These are phyloP conservation scores for Thunnus albacares DNA, from an alignment of 2,797 vertebrate genomes.

Conservation along the genomic window DNA sequence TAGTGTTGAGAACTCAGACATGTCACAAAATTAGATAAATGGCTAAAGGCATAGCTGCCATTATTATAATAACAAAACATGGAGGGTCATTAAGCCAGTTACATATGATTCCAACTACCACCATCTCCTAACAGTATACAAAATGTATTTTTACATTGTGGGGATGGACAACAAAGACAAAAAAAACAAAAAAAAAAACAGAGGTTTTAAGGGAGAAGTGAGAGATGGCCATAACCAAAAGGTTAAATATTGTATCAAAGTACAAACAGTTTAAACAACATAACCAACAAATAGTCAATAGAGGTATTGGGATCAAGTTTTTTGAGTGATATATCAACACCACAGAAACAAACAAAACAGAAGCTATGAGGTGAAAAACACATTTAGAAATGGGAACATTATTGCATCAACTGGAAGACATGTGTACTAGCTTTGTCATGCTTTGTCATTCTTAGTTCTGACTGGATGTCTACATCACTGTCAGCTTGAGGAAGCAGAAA, in stretches of 20 bases:
- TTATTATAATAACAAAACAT: slow-evolving; percentile 6
- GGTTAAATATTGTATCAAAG: too few species aligned
- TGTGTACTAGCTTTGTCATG: not conserved
- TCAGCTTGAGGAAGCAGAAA: not conserved
- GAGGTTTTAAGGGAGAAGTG: not conserved
- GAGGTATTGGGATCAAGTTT: not conserved
- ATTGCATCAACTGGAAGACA: not conserved
- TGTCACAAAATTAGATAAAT: slow-evolving; percentile 18
- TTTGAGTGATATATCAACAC: not conserved
- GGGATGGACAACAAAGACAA: not conserved
- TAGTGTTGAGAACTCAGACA: not conserved
- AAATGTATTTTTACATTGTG: not conserved
- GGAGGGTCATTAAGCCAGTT: not conserved
- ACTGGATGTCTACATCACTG: not conserved
- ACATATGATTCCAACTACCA: not conserved
- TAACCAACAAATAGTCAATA: not conserved
- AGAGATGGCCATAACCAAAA: not conserved
- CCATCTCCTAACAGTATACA: not conserved
- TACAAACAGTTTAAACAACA: too few species aligned
- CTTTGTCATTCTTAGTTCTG: slow-evolving; percentile 1
- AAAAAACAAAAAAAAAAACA: not conserved
- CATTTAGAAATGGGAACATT: not conserved
- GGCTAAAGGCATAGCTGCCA: slow-evolving; percentile 3
- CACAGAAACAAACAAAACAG: not conserved
- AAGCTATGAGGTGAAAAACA: not conserved